Conservation (phyloP, 2,113 vertebrate genomes). For the Accipiter virgatus region DNA sequence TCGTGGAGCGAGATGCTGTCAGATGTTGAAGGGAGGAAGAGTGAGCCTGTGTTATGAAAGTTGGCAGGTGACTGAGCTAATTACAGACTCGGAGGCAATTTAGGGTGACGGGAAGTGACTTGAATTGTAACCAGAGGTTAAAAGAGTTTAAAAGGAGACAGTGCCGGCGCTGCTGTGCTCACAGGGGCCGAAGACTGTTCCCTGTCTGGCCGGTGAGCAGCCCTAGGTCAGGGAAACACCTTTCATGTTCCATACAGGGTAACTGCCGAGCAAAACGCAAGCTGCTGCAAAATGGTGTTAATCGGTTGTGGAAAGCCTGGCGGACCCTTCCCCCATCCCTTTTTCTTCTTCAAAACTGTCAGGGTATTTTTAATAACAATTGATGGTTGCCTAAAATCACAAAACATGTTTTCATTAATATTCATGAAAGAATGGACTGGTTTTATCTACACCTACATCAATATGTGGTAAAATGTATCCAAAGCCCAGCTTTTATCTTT, state of each 20-base stretch:
- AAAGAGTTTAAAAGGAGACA: neutral
- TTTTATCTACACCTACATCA: slow-evolving; percentile 59
- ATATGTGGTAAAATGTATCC: neutral
- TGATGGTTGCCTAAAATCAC: slow-evolving; percentile 19
- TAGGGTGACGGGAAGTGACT: neutral
- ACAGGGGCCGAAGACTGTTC: neutral
- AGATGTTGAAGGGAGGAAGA: neutral
- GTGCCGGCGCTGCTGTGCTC: accelerated
- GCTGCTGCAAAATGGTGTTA: neutral
- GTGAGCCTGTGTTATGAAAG: neutral
- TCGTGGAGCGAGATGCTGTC: neutral
- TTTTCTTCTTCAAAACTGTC: neutral
- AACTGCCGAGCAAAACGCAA: neutral
- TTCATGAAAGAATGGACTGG: slow-evolving; percentile 51
- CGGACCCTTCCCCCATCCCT: neutral
- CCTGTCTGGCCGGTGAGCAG: neutral
- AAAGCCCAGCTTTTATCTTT: slow-evolving; percentile 24
- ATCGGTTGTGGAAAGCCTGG: neutral
- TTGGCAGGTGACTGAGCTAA: slow-evolving; percentile 44
- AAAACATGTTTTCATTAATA: slow-evolving; percentile 64
- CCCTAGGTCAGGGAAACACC: neutral
- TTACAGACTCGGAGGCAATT: neutral
- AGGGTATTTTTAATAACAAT: slow-evolving; percentile 47
- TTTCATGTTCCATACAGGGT: accelerated
- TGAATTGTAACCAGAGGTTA: neutral